Evolutionary conservation across 2,888 invertebrate species (phyloP).

Genomic region (Archips xylosteana): DNA sequence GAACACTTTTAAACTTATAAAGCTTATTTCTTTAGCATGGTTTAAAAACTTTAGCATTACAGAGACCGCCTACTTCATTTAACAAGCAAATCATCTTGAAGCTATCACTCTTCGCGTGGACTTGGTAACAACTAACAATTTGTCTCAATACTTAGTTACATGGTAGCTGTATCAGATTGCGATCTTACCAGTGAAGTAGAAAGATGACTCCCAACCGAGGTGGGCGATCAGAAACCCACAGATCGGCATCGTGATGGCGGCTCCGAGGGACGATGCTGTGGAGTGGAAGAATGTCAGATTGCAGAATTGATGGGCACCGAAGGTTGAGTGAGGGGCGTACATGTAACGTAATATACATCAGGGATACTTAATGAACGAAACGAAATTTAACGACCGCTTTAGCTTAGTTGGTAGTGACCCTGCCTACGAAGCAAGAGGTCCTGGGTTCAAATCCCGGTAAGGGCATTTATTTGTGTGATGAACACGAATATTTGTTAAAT

Average conservation of each 20-base stretch:
- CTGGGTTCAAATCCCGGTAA: no score
- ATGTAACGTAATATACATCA: no score
- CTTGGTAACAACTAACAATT: neutral
- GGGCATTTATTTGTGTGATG: no score
- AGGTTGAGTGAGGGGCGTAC: neutral
- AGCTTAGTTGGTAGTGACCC: no score
- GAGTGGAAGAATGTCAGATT: conserved; percentile 45
- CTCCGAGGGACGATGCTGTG: conserved; percentile 95
- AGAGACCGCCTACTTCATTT: neutral
- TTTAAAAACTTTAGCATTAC: neutral
- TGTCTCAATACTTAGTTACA: neutral
- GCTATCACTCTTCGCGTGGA: no score
- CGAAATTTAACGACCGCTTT: no score
- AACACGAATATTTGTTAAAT: no score
- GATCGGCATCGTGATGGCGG: conserved; percentile 95
- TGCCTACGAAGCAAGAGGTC: no score
- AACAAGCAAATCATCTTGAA: no score
- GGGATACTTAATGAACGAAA: no score
- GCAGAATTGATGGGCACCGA: neutral
- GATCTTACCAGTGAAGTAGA: conserved; percentile 91
- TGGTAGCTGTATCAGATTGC: neutral
- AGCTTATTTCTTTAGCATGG: no score
- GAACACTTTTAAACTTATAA: no score
- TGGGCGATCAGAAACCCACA: conserved; percentile 93
- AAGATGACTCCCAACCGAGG: conserved; percentile 95